Conservation (phyloP, 2,888 invertebrate species). For the Caenorhabditis sp. region DNA sequence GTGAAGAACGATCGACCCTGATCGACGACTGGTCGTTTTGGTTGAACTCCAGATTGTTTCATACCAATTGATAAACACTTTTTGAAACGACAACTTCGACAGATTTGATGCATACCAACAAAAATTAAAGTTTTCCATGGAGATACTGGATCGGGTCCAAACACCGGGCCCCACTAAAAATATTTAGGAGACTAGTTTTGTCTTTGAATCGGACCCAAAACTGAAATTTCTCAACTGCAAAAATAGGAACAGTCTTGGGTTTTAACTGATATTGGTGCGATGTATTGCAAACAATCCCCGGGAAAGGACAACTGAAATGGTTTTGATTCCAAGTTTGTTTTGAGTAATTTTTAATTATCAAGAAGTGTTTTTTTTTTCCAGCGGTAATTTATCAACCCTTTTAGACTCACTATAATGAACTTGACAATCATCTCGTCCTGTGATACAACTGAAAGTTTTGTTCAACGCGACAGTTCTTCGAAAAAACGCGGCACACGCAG, state of each 20-base stretch:
- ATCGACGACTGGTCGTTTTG: conserved; percentile 33
- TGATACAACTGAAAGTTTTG: conserved; percentile 54
- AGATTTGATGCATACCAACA: conserved; percentile 60
- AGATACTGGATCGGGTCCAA: no score
- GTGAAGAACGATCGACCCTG: conserved; percentile 28
- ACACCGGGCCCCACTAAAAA: no score
- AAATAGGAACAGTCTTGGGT: no score
- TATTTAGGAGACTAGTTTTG: no score
- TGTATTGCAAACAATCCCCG: no score
- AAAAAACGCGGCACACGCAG: conserved; percentile 68
- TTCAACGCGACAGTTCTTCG: conserved; percentile 62
- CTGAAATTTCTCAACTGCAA: no score
- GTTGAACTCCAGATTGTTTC: conserved; percentile 58
- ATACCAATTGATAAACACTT: conserved; percentile 64
- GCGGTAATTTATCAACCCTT: conserved; percentile 14
- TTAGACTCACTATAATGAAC: conserved; percentile 55
- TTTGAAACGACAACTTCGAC: conserved; percentile 59
- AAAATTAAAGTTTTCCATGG: conserved; percentile 16
- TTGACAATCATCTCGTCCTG: conserved; percentile 47
- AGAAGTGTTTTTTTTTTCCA: no score
- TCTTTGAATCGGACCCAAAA: no score
- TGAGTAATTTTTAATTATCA: no score
- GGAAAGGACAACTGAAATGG: no score
- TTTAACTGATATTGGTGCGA: no score
- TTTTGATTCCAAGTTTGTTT: no score